Base-by-base conservation (phyloP, 2,888 invertebrate genomes). In the Drosophila acutilabella region DNA sequence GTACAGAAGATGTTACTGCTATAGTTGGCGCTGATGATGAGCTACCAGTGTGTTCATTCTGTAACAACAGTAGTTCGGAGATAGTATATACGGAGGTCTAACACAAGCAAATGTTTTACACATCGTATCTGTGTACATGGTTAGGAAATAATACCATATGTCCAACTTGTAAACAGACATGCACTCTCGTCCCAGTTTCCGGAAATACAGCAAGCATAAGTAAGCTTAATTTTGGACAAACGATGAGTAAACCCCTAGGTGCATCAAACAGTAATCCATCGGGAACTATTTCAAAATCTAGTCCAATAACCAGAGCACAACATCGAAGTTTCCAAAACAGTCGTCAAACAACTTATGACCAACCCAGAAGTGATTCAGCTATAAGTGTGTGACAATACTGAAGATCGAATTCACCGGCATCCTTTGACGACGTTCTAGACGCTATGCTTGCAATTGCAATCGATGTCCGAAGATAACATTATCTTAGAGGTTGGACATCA, bases 351-450 rank as follows among this genome's bases (percentile, higher is more conserved):
- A 10, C 16, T 16, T 20, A 20, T 20, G 23, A 23, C 23, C 23
- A 4, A 23, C 23, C 23, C 23, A 23, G 23, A 23, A 23, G 23
- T 23, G 23, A 23, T 23, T 23, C 23, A 23, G 23, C 4, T 23
- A 23, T 2, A 23, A 41, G 41, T 16, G 41, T 16, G 2, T 23
- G 23, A 23, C 5, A 23, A 23, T 23, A 5, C 5, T 1, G 23
- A 23, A 23, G 23, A 23, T 23, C 5, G 23, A 10, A 41, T 41
- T 41, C 41, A 41, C 7, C 41, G 16, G 41, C 33, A 18, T 47
- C 14, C 10, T 53, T 53, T 30, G 40, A 40, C 3, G 48, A 47
- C 0, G 42, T 42, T 16, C 6, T 56, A 2, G 42, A 64, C 10
- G 23, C 44, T 3, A 44, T 56, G n/a, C 7, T 50, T n/a, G 14